Percentiles rank a stretch among this genome's conserved stretches.
Conservation (phyloP, 2,888 invertebrate species). For the Epinotia nisella region DNA sequence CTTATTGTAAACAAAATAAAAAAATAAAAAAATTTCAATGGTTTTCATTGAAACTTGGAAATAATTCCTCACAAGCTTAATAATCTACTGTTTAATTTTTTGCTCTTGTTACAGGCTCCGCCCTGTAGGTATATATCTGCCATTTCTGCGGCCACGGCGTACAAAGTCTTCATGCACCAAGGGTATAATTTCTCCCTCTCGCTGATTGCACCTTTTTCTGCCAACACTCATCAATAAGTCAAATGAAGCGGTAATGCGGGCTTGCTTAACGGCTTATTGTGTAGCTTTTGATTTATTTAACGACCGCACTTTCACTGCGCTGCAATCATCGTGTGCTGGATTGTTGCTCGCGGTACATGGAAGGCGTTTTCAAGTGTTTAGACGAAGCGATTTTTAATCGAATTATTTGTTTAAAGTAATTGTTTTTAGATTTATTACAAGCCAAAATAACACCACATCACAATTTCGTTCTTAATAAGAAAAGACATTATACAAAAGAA, state of each 20-base stretch:
- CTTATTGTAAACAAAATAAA: too few relatives aligned
- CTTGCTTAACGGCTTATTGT: constrained; percentile 74
- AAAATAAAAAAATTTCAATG: too few relatives aligned
- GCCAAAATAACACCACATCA: too few relatives aligned
- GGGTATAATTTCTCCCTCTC: constrained; percentile 17
- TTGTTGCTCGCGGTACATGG: constrained; percentile 52
- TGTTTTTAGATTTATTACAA: too few relatives aligned
- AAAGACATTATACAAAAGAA: too few relatives aligned
- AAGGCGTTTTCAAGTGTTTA: constrained; percentile 29
- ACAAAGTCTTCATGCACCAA: not conserved
- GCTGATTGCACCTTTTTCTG: constrained; percentile 49
- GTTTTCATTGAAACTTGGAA: too few relatives aligned
- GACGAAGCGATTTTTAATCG: not conserved
- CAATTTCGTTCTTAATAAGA: too few relatives aligned
- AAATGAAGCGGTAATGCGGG: constrained; percentile 71
- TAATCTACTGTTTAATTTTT: too few relatives aligned
- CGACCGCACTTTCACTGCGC: constrained; percentile 71
- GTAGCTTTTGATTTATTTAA: constrained; percentile 74
- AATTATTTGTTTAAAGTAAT: too few relatives aligned
- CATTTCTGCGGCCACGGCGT: constrained; percentile 1
- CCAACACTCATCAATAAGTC: constrained; percentile 65
- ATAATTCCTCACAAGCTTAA: too few relatives aligned
- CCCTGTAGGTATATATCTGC: too few relatives aligned
- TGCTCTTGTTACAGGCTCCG: too few relatives aligned
- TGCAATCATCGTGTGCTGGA: constrained; percentile 50